A percentile compares a stretch with the other conserved stretches of the same genome.
Evolutionary conservation across 2,113 vertebrate species (phyloP).

Genomic region (Crotalus viridis): DNA sequence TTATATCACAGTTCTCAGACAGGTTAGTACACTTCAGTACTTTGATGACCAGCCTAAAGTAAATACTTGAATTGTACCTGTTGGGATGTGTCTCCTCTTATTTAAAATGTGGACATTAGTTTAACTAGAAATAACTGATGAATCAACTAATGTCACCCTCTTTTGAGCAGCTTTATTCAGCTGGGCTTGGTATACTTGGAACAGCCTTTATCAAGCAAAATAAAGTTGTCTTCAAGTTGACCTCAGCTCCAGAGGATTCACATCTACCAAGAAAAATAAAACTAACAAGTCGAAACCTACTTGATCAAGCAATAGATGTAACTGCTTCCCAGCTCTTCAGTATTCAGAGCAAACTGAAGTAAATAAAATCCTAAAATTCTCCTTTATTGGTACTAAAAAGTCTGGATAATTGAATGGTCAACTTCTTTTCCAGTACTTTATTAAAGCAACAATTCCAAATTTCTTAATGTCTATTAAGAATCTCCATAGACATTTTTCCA

Average conservation of each 20-base stretch:
- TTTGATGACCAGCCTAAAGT: not conserved
- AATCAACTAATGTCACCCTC: not conserved
- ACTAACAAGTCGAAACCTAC: not conserved
- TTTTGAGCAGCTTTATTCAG: not conserved
- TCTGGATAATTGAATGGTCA: not conserved
- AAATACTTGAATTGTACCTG: not conserved
- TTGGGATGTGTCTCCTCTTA: not conserved
- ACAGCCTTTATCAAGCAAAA: not conserved
- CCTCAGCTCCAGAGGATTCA: not conserved
- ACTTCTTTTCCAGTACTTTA: not conserved
- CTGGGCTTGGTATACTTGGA: not conserved
- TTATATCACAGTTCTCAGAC: not conserved
- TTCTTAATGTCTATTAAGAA: not conserved
- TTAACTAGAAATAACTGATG: not conserved
- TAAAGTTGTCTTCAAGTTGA: not conserved
- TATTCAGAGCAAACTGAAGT: not conserved
- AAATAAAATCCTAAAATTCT: not conserved
- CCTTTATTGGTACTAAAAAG: not conserved
- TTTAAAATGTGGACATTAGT: not conserved
- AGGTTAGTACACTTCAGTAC: not conserved
- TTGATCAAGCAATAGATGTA: not conserved
- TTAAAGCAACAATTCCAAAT: not conserved
- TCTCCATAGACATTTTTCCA: not conserved
- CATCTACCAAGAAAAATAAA: not conserved
- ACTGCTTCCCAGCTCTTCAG: not conserved